These are phyloP conservation scores for Parapsyche elsis DNA, from an alignment of 1,140 invertebrate species.

Conservation along the genomic window DNA sequence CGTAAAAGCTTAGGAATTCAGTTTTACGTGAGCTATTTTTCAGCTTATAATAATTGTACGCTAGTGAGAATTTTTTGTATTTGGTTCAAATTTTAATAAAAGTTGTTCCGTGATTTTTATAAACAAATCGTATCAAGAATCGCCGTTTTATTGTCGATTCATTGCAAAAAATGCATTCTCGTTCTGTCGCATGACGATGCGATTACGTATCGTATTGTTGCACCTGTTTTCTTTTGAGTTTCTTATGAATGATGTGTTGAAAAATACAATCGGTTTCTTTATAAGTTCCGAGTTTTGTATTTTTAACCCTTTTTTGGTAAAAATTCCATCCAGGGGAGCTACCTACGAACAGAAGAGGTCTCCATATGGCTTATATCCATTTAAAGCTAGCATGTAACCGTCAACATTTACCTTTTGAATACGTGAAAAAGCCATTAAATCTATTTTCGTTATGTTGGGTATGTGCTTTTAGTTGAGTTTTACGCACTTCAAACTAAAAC, in stretches of 20 bases:
- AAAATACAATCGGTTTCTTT: background rate
- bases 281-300: background rate
- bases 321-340: background rate
- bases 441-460: background rate
- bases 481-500: background rate
- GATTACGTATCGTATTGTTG: too few species aligned
- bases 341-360: background rate
- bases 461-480: background rate
- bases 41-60: too few species aligned
- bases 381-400: background rate
- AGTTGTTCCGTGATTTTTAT: too few species aligned
- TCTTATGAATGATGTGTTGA: background rate
- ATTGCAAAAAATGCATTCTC: too few species aligned
- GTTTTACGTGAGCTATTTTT: too few species aligned
- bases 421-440: background rate
- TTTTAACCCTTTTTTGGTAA: background rate
- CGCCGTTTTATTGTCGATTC: too few species aligned
- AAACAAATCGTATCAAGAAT: too few species aligned
- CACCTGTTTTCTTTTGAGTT: background rate
- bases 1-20: too few species aligned
- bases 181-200: too few species aligned
- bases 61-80: too few species aligned
- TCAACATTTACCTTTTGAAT: background rate
- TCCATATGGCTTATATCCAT: constrained; percentile 5
- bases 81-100: too few species aligned